Percentiles rank a stretch among this genome's conserved stretches.
These are phyloP conservation scores for Venusia cambrica DNA, from an alignment of 2,888 invertebrate species.

Conservation along the genomic window DNA sequence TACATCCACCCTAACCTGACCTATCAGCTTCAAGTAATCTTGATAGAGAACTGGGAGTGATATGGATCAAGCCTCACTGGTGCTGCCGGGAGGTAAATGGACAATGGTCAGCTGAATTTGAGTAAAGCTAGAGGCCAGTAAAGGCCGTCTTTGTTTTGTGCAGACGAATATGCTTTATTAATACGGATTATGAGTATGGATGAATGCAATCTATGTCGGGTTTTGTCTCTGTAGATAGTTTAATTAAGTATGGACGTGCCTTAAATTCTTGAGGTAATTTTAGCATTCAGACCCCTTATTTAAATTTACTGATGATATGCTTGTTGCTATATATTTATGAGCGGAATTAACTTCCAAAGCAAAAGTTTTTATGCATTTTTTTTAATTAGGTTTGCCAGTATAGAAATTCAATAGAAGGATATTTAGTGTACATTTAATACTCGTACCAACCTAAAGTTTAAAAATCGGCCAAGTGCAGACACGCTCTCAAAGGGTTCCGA, in stretches of 20 bases:
- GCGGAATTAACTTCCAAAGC: too few species aligned
- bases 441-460: too few species aligned
- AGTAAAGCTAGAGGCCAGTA: constrained; percentile 50
- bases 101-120: constrained; percentile 57
- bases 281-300: constrained; percentile 10
- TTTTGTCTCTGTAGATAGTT: constrained; percentile 36
- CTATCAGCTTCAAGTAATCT: constrained; percentile 27
- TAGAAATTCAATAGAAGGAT: too few species aligned
- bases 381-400: too few species aligned
- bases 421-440: too few species aligned
- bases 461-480: too few species aligned
- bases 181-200: constrained; percentile 25
- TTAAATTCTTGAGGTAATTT: constrained; percentile 1
- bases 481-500: too few species aligned
- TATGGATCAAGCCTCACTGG: constrained; percentile 36
- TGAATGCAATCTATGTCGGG: constrained; percentile 36
- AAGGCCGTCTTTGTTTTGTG: constrained; percentile 55
- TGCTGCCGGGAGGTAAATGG: constrained; percentile 49
- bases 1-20: constrained; percentile 43
- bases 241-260: constrained; percentile 5
- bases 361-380: too few species aligned
- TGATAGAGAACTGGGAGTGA: constrained; percentile 29
- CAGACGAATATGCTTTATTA: constrained; percentile 40
- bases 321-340: too few species aligned
- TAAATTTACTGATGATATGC: too few species aligned